Evolutionary conservation across 2,888 invertebrate genomes (phyloP), one percentile per base, ranked within the genome.

Genomic region (Timema cristinae): DNA sequence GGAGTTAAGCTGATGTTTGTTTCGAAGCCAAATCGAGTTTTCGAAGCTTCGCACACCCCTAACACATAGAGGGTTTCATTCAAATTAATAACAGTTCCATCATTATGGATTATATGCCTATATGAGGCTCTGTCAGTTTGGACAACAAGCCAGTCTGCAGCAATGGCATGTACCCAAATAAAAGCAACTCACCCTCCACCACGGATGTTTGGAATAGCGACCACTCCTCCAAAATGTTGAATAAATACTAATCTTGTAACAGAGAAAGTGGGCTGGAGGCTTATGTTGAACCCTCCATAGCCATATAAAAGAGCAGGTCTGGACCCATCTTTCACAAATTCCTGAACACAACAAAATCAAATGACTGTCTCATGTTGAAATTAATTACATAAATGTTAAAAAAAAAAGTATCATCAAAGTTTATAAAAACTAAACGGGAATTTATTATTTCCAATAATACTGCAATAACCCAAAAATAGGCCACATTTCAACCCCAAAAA

Each of bases 231-330:
- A 76, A 97, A 90, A 79, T 95, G 90, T 79, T 95, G 92, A 80
- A 98, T 91, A 81, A 96, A 96, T 76, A 96, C 89, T 51, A 97
- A 83, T 71, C 95, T 87, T 13, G 92, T 91, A 50, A 96, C 89
- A 77, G 93, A 93, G 84, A 98, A 99, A 68, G 88, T 88, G 7
- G 98, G 98, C 80, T 92, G 92, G 76, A 97, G 85, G 81, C 94
- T 93, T 77, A 95, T 90, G 84, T 96, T 97, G 83, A 99, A 99
- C 0, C 98, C 98, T 71, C 98, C 98, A 82, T 98, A 98, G 15
- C 97, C 98, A 82, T 98, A 98, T 52, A 99, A 83, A 66, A 97
- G 84, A 75, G 94, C 92, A 0, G 97, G 95, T 79, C 88, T 88
- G n/a, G 86, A 84, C 6, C 92, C 90, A 82, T 93, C 89, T 75